Evolutionary conservation across 2,888 invertebrate species (phyloP), one percentile per base, ranked within the genome.

Genomic region (Carpatolechia fugitivella): DNA sequence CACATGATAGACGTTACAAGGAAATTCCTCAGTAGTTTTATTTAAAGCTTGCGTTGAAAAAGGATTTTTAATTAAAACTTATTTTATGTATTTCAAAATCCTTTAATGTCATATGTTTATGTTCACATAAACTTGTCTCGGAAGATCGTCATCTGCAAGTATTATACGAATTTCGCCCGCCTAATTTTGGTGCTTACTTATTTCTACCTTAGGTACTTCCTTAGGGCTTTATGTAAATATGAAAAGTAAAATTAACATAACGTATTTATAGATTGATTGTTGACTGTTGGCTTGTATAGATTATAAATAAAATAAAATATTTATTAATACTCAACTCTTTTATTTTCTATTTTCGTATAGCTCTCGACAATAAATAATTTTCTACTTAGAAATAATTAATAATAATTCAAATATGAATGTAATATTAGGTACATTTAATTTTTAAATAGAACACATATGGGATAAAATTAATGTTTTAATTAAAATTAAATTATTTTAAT

Each of bases 251-350:
- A 59, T 55, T 59, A 54, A 60, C 56, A 35, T 18, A 18, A 10
- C 11, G 3, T 41, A 41, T 10, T 7, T 41, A 41, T 18, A 16
- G 14, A 16, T 38, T 38, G 38, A 38, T 18, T 63, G 63, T 66
- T 69, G 60, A 64, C 59, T 62, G 69, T 69, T 70, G 65, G 66
- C 68, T 68, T 70, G 64, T 64, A 67, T 66, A 67, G 63, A 59
- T 18, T 30, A 11, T 24, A 33, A 29, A 10, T 16, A 33, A 33
- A 59, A 54, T 35, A 68, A 64, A 65, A 60, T 63, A 63, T 61
- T 24, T 56, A 59, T 59, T 52, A 57, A 59, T 57, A 54, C 44
- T 33, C 35, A 44, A 44, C 44, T 44, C 40, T 20, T 41, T 44
- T 44, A 20, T 20, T 44, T 29, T 44, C 44, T 29, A 44, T 29